Evolutionary conservation across 2,797 vertebrate species (phyloP), one percentile per base, ranked within the genome.

Genomic region (Microctenopoma steveboyesi): DNA sequence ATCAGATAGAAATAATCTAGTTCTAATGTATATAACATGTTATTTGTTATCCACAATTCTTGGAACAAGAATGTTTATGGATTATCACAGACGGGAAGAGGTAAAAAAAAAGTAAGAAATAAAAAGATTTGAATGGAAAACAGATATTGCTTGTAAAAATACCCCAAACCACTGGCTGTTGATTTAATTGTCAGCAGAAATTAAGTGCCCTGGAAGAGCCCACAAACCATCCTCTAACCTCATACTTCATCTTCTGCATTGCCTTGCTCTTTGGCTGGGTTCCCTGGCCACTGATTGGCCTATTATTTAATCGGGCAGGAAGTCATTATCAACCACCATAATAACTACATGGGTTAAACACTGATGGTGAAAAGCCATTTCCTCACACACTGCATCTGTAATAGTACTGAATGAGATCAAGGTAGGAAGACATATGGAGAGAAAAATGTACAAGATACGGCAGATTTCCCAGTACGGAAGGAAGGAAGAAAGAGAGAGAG

Each of bases 151-250:
- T 45, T 73, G 64, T 35, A 78, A 42, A 82, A 74, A 71, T 49
- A 61, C 69, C 55, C 78, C 57, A 61, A 64, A 71, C 40, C 28
- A 3, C 55, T 13, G 72, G 77, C 71, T 79, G 79, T 68, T 87
- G 74, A 81, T 88, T 89, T 84, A 86, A 91, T 89, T 90, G 73
- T 85, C 87, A 86, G 88, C 85, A 87, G 78, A 87, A 85, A 86
- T 86, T 57, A 87, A 86, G 75, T 79, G 78, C 52, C 16, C 59
- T 56, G 65, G 75, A 76, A 56, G 64, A 71, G 53, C 61, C 78
- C 76, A 76, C 69, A 86, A 74, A 78, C 74, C 69, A 46, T 80
- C 60, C 61, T 58, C 54, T 49, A 69, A 83, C 52, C 66, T 33
- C 75, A 75, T 69, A 72, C 60, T 58, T 79, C 57, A 75, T 77